Conservation (phyloP, 2,888 invertebrate species). For the Cantharis lateralis region DNA sequence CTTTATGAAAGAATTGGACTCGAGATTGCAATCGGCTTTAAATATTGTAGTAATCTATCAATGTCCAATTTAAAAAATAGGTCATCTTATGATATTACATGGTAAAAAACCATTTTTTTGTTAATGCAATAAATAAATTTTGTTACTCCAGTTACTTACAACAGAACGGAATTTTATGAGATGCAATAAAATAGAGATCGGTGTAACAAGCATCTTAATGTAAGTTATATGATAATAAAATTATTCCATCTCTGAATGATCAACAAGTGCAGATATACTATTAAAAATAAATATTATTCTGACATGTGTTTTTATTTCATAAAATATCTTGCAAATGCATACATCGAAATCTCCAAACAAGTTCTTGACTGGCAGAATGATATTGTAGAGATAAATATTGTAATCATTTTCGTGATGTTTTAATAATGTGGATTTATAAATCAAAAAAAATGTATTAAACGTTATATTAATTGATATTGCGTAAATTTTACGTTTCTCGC, state of each 20-base stretch:
- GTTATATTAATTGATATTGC: background rate
- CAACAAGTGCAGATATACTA: background rate
- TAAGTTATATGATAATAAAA: background rate
- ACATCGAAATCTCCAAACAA: background rate
- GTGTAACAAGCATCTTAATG: background rate
- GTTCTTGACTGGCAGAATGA: background rate
- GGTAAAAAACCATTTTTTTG: background rate
- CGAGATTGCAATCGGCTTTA: background rate
- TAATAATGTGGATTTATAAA: background rate
- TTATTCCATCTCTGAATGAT: background rate
- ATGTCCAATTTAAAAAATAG: background rate
- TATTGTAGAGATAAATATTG: background rate
- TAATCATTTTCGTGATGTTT: background rate
- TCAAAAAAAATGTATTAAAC: background rate
- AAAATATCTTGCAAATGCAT: background rate
- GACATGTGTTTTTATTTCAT: background rate
- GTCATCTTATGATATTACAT: background rate
- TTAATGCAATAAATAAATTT: background rate
- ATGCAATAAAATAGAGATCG: background rate
- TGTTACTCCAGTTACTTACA: background rate
- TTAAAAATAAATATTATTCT: background rate
- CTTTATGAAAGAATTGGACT: background rate
- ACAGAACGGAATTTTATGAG: background rate
- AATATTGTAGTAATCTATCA: background rate
- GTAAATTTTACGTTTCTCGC: background rate